Conservation (phyloP, 1,140 invertebrate species). For the Drosophila tristis region DNA sequence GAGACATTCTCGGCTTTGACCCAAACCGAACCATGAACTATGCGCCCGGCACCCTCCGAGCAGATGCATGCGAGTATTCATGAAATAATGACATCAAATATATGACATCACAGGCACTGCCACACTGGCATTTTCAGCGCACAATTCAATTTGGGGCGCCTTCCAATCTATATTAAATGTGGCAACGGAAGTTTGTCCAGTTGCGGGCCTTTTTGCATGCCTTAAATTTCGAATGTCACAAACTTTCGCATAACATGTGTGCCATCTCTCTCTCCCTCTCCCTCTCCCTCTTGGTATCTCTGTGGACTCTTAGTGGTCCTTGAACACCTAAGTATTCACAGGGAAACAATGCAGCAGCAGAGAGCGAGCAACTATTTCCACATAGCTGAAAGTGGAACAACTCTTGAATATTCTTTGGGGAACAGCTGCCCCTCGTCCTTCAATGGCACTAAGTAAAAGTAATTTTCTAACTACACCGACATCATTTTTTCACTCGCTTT, state of each 20-base stretch:
- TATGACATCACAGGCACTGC: constrained; percentile 43
- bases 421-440: constrained; percentile 10
- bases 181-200: not conserved
- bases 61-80: constrained; percentile 12
- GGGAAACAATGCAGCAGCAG: constrained; percentile 39
- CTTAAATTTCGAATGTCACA: constrained; percentile 29
- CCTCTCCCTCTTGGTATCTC: not conserved
- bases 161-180: not conserved
- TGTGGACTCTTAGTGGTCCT: constrained; percentile 37
- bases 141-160: constrained; percentile 28
- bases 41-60: constrained; percentile 14
- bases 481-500: constrained; percentile 18
- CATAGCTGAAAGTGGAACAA: constrained; percentile 40
- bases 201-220: not conserved
- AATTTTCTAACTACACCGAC: constrained; percentile 71
- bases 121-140: constrained; percentile 2
- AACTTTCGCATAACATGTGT: constrained; percentile 42
- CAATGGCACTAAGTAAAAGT: constrained; percentile 73
- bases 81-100: constrained; percentile 64
- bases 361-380: constrained; percentile 42
- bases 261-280: not conserved
- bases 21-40: constrained; percentile 28
- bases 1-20: constrained; percentile 39
- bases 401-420: constrained; percentile 58
- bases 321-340: constrained; percentile 53